A percentile compares a stretch with the other conserved stretches of the same genome.
Evolutionary conservation across 2,113 vertebrate genomes (phyloP).

Genomic region (Mastomys natalensis): DNA sequence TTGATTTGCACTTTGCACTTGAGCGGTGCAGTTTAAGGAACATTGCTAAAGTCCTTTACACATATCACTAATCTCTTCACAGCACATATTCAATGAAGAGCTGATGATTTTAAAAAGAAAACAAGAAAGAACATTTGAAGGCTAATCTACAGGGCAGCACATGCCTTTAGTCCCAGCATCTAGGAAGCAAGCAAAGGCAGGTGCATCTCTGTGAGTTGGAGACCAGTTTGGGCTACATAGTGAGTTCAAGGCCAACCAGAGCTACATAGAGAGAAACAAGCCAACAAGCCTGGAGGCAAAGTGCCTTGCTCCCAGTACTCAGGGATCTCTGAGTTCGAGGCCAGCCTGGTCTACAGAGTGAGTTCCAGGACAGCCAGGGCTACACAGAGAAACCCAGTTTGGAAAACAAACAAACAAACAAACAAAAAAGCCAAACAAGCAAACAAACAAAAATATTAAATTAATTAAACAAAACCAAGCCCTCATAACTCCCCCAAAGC

Average conservation of each 20-base stretch:
- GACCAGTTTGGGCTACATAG: neutral
- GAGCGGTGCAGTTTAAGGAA: conserved; percentile 83
- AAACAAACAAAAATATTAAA: neutral
- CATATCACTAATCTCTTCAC: conserved; percentile 85
- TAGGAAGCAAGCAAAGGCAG: neutral
- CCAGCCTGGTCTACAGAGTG: neutral
- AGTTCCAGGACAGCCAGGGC: neutral
- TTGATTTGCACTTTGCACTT: neutral
- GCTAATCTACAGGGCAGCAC: conserved; percentile 83
- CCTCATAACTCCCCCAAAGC: conserved; percentile 63
- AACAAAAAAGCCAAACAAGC: neutral
- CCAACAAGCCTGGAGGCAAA: neutral
- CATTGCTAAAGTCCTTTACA: conserved; percentile 86
- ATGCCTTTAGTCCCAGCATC: neutral
- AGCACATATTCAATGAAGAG: conserved; percentile 86
- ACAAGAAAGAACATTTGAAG: conserved; percentile 67
- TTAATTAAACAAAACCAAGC: conserved; percentile 85
- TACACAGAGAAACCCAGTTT: neutral
- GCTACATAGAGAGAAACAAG: neutral
- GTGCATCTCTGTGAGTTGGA: neutral
- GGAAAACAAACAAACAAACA: neutral
- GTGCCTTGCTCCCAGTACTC: neutral
- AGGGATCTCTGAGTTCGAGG: neutral
- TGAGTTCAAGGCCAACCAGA: neutral
- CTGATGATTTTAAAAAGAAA: conserved; percentile 82